Percentiles rank a stretch among this genome's conserved stretches.
Conservation (phyloP, 2,113 vertebrate genomes). For the Taxidea taxus region DNA sequence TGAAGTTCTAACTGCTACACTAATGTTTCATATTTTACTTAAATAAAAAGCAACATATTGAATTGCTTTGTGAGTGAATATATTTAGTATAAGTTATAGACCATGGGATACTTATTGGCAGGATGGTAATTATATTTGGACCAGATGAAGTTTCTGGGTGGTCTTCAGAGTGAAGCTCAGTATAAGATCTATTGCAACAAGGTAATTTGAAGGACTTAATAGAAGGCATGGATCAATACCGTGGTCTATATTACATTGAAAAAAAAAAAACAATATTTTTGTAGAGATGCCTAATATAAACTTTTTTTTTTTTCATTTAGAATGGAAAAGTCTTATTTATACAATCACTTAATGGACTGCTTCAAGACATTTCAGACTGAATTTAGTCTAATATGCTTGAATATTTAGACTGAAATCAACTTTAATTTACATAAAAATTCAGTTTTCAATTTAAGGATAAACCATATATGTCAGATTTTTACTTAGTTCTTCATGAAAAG, state of each 20-base stretch:
- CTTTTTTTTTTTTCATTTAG: background rate
- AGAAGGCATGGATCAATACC: background rate
- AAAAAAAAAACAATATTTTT: conserved; percentile 1
- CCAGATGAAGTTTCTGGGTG: conserved; percentile 16
- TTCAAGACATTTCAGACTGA: background rate
- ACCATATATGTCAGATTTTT: background rate
- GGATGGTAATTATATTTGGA: background rate
- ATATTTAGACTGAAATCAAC: background rate
- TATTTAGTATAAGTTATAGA: background rate
- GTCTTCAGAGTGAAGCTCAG: background rate
- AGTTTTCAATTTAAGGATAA: background rate
- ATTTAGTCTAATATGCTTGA: background rate
- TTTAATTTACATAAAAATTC: background rate
- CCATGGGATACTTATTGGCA: background rate
- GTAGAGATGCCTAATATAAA: background rate
- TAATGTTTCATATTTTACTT: conserved; percentile 19
- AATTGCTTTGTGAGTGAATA: conserved; percentile 26
- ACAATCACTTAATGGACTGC: background rate
- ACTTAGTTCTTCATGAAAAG: background rate
- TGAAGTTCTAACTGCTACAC: background rate
- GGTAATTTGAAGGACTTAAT: background rate
- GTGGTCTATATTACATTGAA: background rate
- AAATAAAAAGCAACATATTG: background rate
- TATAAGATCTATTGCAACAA: background rate
- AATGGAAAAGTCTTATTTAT: background rate